Base-by-base conservation (phyloP, 2,797 vertebrate species). In the Rhyacichthys aspro region DNA sequence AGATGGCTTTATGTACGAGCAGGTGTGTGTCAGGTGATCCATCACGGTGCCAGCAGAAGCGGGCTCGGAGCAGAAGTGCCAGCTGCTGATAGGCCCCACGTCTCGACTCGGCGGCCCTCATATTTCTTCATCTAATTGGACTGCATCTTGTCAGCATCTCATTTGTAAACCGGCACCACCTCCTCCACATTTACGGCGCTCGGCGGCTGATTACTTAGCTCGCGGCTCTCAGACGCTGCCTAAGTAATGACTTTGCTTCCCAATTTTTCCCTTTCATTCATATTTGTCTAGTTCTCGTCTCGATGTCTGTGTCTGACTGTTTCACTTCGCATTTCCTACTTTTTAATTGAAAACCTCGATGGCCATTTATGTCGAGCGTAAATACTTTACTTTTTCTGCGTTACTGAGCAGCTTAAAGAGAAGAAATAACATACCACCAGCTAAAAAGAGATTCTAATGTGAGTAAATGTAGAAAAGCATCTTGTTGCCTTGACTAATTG, bases 71-170 rank as follows among this genome's bases (percentile, higher is more conserved):
- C 84, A 66, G 74, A 76, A 69, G 78, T 80, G 77, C 75, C 66
- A 80, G 71, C 70, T 34, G 50, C 74, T 74, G 70, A 88, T 83
- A 57, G 73, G 70, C 71, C 83, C 77, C 63, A 65, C 68, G 47
- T 70, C 80, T 63, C 76, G 46, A 33, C 59, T 42, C 55, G 67
- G 64, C 70, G 57, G 54, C 71, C 74, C 78, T 83, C 75, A 89
- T 88, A 87, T 87, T 89, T 89, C 89, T 88, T 86, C 79, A 83
- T 86, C 85, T 91, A 88, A 89, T 83, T 82, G 81, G 74, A 90
- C 79, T 87, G 79, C 47, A 66, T 76, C 72, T 79, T 89, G 87
- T 88, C 83, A 86, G 78, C 34, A 56, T 76, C 67, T 86, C 76
- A 83, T 89, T 84, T 88, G 74, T 79, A 76, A 74, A 79, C 9